These are phyloP conservation scores for Amiota minor DNA, from an alignment of 2,888 invertebrate species.

Conservation along the genomic window DNA sequence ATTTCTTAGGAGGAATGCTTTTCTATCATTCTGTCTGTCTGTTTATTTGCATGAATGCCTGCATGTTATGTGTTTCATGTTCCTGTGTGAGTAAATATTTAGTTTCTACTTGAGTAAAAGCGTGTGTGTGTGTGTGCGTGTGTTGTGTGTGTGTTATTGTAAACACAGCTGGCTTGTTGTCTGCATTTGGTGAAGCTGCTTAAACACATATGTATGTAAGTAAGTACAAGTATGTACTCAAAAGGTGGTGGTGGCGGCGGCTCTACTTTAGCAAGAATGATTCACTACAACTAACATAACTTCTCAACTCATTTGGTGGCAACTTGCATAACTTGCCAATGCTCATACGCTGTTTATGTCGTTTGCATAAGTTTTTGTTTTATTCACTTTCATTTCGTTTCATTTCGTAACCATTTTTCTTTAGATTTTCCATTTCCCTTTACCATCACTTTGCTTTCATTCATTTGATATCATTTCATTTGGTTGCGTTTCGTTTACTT, in stretches of 20 bases:
- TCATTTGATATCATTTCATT: constrained; percentile 5
- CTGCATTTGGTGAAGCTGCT: background rate
- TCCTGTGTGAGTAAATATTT: constrained; percentile 17
- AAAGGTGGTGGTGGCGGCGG: background rate
- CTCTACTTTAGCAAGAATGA: background rate
- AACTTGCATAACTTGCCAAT: too few species aligned
- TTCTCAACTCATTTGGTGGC: constrained; percentile 11
- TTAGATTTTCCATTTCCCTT: too few species aligned
- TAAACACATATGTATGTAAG: too few species aligned
- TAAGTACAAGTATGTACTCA: too few species aligned
- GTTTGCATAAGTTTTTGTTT: constrained; percentile 13
- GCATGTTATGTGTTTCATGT: constrained; percentile 2
- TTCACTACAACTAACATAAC: background rate
- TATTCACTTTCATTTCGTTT: constrained; percentile 11
- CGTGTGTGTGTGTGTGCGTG: background rate
- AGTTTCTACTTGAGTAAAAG: background rate
- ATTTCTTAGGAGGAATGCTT: background rate
- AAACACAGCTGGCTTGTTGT: constrained; percentile 6
- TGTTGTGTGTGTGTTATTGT: constrained; percentile 4
- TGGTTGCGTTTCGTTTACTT: constrained; percentile 1
- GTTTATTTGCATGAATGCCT: background rate
- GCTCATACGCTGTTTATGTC: constrained; percentile 5
- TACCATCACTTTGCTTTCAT: background rate
- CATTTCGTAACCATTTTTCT: background rate
- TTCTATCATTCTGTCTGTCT: background rate